Base-by-base conservation (phyloP, 2,113 vertebrate species). In the Cavia aperea region DNA sequence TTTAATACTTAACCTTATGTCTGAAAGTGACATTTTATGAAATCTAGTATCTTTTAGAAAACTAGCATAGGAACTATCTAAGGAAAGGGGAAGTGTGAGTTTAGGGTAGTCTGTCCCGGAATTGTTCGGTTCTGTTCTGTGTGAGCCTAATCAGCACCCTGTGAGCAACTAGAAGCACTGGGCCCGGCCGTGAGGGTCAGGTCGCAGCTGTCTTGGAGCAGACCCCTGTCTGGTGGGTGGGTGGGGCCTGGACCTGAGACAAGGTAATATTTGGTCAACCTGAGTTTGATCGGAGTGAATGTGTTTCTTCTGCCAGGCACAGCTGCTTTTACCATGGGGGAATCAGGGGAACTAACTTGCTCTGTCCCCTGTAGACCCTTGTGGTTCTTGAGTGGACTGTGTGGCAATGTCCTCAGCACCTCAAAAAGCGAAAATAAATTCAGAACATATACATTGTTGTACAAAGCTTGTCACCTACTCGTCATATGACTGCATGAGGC, bases 41-140 rank as follows among this genome's bases (percentile, higher is more conserved):
- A 94, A 94, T 85, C 63, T 88, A 88, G n/a, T 19, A 19, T 77
- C 72, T 81, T 88, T 85, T 77, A 95, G 88, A 91, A 81, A 89
- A 83, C 21, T 60, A 33, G 18, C 46, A 15, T 63, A 31, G 16
- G 85, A 29, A 16, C 62, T 90, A 54, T 68, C 65, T 81, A 82
- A 36, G 26, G 23, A 83, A 87, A 78, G 33, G 54, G 63, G 63
- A 56, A 46, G 5, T 49, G 1, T 63, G 9, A 81, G 49, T 31
- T 49, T 73, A 5, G 39, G 39, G 11, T 36, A 73, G 70, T 10
- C 21, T 11, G 19, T 39, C 39, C 23, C 36, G 72, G 39, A 46
- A 23, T 46, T 12, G 70, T 13, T 43, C 10, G 24, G 39, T 21
- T 43, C 39, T 43, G 36, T 24, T 4, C n/a, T 43, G n/a, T 3